Evolutionary conservation across 2,888 invertebrate species (phyloP), one percentile per base, ranked within the genome.

Genomic region (Dasysyrphus tricinctus): DNA sequence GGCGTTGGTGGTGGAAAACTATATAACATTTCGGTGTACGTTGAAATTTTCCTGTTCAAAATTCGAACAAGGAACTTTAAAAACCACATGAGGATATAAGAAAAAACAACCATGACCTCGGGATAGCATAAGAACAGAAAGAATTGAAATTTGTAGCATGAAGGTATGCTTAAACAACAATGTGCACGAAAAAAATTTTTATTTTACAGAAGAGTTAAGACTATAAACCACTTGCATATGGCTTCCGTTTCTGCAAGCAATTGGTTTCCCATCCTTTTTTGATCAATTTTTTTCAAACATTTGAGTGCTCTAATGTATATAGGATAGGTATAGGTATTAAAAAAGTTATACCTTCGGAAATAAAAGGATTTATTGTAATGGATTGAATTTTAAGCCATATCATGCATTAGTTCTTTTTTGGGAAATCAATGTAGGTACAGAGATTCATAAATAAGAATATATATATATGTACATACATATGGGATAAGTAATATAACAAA

Each of bases 221-320:
- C 73, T 61, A 74, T 63, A 83, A 83, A 73, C 82, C 69, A 72
- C 74, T 69, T 82, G 82, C 82, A 42, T 42, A 42, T 42, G 42
- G n/a, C 42, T 6, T n/a, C 14, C 14, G 6, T 1, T 14, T 42
- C 14, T 42, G 42, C 14, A 42, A 42, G 42, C 42, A 14, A 42
- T 42, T 44, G 3, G n/a, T 44, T 44, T n/a, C 14, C 2, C n/a
- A 2, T 16, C n/a, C 2, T 44, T 44, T n/a, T 44, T 14, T 14
- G 3, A 9, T n/a, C n/a, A 14, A 3, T 44, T 42, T 42, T n/a
- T 42, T 42, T 42, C 14, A 5, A 12, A 9, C 39, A 24, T 24
- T 24, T 24, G 24, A 24, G 24, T 24, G 24, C 24, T 24, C 24
- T 24, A 2, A 24, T n/a, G 32, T 32, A 5, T 32, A 32, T 32